Base-by-base conservation (phyloP, 1,140 invertebrate species). In the Octopus bimaculoides region DNA sequence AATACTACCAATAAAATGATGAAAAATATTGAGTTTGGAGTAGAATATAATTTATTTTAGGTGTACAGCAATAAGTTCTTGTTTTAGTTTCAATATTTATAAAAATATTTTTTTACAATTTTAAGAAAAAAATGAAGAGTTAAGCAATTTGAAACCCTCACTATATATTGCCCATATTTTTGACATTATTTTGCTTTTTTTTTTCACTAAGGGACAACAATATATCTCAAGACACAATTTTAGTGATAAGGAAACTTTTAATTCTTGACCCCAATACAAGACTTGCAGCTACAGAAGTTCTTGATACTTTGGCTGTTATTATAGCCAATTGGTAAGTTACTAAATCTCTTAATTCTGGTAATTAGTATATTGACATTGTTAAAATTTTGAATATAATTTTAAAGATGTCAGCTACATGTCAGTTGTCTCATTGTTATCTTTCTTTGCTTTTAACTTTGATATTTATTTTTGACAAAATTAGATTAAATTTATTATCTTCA, bases 271-370 rank as follows among this genome's bases (percentile, higher is more conserved):
- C 93, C 20, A 87, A 87, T 74, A 89, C 90, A 71, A 88, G 93
- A 79, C 88, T 93, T 81, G 93, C 92, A 12, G 93, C 93, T 5
- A 81, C 88, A 5, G 91, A 93, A 89, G 92, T 93, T 5, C 85
- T 93, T n/a, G 91, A 92, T 84, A 86, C 88, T 20, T 86, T 93
- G 6, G 84, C 87, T 5, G 84, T 86, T 8, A 92, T 92, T 79
- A 91, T 93, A 77, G 87, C 89, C 12, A 90, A 88, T 56, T 92
- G 92, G 88, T 91, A 87, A 85, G 79, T 80, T 71, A 71, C 17
- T 71, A 41, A 41, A 41, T 41, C 26, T 41, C 26, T 41, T 41
- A 41, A 41, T 41, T 41, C 26, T 41, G 1, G 26, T 41, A 41
- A 41, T 41, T 41, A 41, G 26, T 41, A 41, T 41, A 41, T 41